Percentiles rank a stretch among this genome's conserved stretches.
These are phyloP conservation scores for Potorous gilbertii DNA, from an alignment of 2,797 vertebrate species.

Conservation along the genomic window DNA sequence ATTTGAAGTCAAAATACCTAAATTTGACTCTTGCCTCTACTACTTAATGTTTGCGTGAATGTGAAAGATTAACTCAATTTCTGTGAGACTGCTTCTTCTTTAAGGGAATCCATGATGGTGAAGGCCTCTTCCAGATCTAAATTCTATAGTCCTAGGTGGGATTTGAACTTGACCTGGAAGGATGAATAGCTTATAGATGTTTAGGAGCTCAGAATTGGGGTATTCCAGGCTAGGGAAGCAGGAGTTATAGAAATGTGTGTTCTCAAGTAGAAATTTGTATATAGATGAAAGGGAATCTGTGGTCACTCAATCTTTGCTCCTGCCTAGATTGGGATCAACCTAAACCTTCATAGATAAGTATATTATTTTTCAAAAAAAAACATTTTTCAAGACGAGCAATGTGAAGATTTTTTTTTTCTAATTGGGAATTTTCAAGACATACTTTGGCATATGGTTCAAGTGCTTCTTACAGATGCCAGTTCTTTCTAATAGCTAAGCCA, in stretches of 20 bases:
- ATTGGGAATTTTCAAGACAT: background rate
- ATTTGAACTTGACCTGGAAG: background rate
- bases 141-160: background rate
- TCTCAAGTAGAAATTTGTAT: background rate
- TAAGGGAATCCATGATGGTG: background rate
- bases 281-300: background rate
- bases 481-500: conserved; percentile 39
- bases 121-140: background rate
- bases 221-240: background rate
- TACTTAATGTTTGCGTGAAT: background rate
- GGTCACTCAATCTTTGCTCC: background rate
- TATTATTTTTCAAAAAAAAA: background rate
- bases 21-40: background rate
- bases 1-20: background rate
- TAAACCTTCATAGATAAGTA: background rate
- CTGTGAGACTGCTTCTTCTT: background rate
- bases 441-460: background rate
- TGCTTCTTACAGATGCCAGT: conserved; percentile 18
- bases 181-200: background rate
- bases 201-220: background rate
- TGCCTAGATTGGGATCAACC: background rate
- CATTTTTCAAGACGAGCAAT: background rate
- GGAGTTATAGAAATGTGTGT: background rate
- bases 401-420: background rate
- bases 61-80: background rate